Evolutionary conservation across 1,140 invertebrate genomes (phyloP).

Genomic region (Acyrthosiphon pisum): DNA sequence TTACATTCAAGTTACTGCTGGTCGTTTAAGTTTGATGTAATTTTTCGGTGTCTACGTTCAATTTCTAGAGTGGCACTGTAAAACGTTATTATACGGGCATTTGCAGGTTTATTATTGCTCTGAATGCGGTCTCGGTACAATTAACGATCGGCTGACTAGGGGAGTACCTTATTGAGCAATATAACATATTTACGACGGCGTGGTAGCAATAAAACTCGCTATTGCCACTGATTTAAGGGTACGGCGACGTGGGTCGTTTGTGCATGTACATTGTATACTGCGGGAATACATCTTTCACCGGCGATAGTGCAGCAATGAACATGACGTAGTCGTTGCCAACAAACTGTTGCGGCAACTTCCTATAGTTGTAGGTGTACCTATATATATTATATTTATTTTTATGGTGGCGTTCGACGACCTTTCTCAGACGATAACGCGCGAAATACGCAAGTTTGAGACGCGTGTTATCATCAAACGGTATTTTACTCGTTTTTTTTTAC

Average conservation of each 20-base stretch:
- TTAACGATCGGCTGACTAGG: not conserved
- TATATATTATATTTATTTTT: not conserved
- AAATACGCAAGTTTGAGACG: not conserved
- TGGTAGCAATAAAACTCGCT: not conserved
- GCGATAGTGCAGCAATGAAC: not conserved
- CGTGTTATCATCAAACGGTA: not conserved
- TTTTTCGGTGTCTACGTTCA: not conserved
- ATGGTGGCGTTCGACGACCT: conserved; percentile 30
- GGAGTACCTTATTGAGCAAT: not conserved
- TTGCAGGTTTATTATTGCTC: not conserved
- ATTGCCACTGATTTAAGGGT: not conserved
- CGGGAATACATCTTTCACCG: not conserved
- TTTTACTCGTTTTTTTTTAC: not conserved
- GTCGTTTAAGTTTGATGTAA: not conserved
- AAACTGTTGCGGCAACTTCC: not conserved
- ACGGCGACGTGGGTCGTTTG: not conserved
- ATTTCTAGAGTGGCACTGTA: not conserved
- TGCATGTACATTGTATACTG: not conserved
- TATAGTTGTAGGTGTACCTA: not conserved
- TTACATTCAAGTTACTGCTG: not conserved
- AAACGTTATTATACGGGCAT: not conserved
- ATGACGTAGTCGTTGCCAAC: not conserved
- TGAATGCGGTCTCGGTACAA: not conserved
- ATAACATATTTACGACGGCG: not conserved
- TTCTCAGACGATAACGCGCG: not conserved